phyloP scores from a whole-genome alignment of 2,888 invertebrate species.

The Caenorhabditis plicata region DNA sequence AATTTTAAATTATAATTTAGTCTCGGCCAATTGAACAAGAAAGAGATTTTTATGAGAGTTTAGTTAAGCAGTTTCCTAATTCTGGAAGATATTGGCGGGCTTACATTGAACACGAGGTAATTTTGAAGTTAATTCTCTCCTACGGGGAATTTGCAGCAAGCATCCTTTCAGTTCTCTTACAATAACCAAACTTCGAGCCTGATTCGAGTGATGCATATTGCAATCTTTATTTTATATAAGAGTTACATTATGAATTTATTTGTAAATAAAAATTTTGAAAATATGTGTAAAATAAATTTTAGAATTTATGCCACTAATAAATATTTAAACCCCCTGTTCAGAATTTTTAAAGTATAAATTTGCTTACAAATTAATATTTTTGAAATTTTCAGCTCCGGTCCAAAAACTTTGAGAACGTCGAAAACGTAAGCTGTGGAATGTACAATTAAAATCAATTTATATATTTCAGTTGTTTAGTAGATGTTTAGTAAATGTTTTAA shows the following conservation, averaged over 20 bases:
- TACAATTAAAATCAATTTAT: background rate
- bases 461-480: slow-evolving; percentile 84
- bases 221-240: too few species aligned
- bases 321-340: too few species aligned
- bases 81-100: slow-evolving; percentile 98
- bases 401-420: slow-evolving; percentile 94
- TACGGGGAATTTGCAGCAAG: background rate
- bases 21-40: slow-evolving; percentile 77
- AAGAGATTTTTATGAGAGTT: slow-evolving; percentile 85
- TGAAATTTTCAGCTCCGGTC: slow-evolving; percentile 83
- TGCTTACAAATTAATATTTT: background rate
- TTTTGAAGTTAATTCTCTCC: background rate
- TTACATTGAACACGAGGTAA: slow-evolving; percentile 93
- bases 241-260: too few species aligned
- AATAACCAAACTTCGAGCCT: background rate
- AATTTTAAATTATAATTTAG: slow-evolving; percentile 55
- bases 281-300: too few species aligned
- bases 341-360: too few species aligned
- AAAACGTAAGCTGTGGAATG: slow-evolving; percentile 73
- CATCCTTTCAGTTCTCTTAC: background rate
- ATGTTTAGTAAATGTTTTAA: slow-evolving; percentile 94
- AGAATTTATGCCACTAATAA: too few species aligned
- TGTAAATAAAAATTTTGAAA: too few species aligned
- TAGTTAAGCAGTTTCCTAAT: slow-evolving; percentile 91
- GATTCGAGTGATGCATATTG: slow-evolving; percentile 1